Evolutionary conservation across 2,113 vertebrate species (phyloP), one percentile per base, ranked within the genome.

Genomic region (Spea bombifrons): DNA sequence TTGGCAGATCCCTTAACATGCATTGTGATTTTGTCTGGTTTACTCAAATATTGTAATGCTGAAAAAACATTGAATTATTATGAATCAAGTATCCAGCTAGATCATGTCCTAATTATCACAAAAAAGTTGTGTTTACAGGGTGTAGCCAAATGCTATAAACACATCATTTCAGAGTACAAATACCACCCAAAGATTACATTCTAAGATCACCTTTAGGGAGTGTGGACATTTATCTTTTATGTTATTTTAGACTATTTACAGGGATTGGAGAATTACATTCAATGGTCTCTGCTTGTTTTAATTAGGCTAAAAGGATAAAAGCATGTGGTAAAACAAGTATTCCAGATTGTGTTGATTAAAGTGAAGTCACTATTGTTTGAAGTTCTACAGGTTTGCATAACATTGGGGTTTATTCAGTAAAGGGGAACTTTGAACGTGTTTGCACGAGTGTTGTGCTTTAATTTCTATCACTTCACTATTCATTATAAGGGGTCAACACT

Each of bases 41-140:
- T 68, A 52, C 53, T 76, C 66, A 67, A 30, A 68, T 69, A 46
- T 76, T 76, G 49, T 52, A 47, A 57, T 16, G 9, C 57, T 57
- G 65, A 69, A 76, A 12, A 9, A 76, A 7, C 52, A 17, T 69
- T 57, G 8, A 13, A 44, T 76, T 76, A 48, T 68, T 30, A 75
- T 75, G 43, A 47, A 47, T 10, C 44, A 69, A 17, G 43, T 46
- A 61, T 70, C 68, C n/a, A 45, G n/a, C 45, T n/a, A 46, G n/a
- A 43, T 67, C 66, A 69, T 12, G 3, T 2, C 45, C 4, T 76
- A n/a, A 49, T 76, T 66, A 70, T 67, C 48, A 49, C 70, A 48
- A 61, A 13, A 76, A 53, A 10, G 30, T 66, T 76, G 49, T 76
- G 66, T 70, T 76, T 76, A 76, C 66, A 70, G 66, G 44, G 66